Conservation (phyloP, 2,113 vertebrate species). For the Proteles cristata region DNA sequence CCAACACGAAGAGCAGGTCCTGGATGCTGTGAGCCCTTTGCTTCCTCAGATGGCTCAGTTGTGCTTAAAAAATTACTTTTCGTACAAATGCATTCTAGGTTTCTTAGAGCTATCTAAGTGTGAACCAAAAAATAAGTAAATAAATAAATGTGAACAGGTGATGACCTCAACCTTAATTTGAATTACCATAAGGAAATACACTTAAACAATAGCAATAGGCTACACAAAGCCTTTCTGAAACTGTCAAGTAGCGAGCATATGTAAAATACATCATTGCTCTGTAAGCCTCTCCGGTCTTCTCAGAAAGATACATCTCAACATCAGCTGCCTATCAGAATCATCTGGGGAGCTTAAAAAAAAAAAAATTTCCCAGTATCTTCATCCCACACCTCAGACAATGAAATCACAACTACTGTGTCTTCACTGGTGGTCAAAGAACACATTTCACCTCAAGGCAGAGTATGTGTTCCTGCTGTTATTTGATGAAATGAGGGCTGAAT, state of each 20-base stretch:
- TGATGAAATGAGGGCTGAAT: background rate
- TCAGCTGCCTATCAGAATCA: background rate
- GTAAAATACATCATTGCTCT: background rate
- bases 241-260: background rate
- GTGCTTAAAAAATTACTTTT: constrained; percentile 16
- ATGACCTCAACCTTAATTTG: background rate
- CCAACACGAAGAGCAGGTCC: background rate
- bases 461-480: background rate
- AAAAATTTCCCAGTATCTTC: background rate
- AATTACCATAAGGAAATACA: too few species aligned
- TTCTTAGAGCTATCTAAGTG: constrained; percentile 12
- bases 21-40: background rate
- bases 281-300: background rate
- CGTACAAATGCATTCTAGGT: background rate
- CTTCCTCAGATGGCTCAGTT: background rate
- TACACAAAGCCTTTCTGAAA: constrained; percentile 25
- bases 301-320: background rate
- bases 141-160: background rate
- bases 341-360: background rate
- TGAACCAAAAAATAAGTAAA: background rate
- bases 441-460: background rate
- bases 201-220: background rate
- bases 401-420: background rate
- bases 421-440: background rate
- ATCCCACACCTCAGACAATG: background rate